Conservation (phyloP, 2,113 vertebrate species). For the Piaya cayana region DNA sequence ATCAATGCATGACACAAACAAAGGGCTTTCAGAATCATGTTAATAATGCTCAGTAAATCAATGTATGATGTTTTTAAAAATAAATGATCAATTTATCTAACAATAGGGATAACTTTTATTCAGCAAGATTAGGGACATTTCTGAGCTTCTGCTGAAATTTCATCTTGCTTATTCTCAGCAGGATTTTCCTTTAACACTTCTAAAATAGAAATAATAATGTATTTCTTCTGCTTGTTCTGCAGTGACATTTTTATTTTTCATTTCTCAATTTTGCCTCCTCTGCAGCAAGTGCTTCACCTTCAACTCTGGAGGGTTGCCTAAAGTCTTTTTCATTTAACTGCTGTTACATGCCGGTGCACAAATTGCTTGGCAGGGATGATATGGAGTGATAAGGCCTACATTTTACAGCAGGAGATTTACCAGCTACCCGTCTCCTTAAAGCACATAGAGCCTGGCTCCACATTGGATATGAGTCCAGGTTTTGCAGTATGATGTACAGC, state of each 20-base stretch:
- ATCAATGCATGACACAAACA: not conserved
- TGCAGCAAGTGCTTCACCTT: slow-evolving; percentile 17
- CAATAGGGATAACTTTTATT: not conserved
- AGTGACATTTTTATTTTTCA: slow-evolving; percentile 58
- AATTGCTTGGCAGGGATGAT: slow-evolving; percentile 25
- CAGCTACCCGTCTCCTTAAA: not conserved
- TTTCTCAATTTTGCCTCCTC: slow-evolving; percentile 21
- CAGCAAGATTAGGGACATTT: not conserved
- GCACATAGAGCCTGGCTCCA: not conserved
- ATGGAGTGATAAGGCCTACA: not conserved
- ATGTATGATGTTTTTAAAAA: not conserved
- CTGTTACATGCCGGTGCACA: slow-evolving; percentile 35
- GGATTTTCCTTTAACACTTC: not conserved
- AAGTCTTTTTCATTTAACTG: slow-evolving; percentile 46
- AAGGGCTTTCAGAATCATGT: rapidly evolving
- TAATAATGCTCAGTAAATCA: not conserved
- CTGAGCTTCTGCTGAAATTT: not conserved
- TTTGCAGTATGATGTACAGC: not conserved
- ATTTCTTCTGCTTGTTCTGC: slow-evolving; percentile 28
- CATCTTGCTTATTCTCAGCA: not conserved
- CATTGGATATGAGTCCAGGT: not conserved
- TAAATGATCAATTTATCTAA: not conserved
- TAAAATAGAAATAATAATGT: slow-evolving; percentile 35
- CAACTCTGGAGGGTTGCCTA: not conserved
- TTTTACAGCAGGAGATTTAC: slow-evolving; percentile 1